Conservation (phyloP, 1,140 invertebrate species). For the Polypedilum pembai region DNA sequence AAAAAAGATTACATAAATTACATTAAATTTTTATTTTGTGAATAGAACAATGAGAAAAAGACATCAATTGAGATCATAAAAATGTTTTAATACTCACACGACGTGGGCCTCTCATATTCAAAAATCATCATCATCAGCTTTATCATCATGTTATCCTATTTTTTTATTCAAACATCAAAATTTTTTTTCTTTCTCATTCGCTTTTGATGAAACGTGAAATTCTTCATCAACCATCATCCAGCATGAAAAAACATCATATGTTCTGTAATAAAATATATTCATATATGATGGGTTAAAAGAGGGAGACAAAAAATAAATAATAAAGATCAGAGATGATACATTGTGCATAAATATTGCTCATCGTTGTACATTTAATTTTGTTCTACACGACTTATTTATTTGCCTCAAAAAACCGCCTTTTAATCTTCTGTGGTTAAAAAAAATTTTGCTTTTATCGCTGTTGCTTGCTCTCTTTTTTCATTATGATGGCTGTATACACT, state of each 20-base stretch:
- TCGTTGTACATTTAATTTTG: constrained; percentile 13
- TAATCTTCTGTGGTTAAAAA: not conserved
- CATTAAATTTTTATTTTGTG: not conserved
- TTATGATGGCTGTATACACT: too few relatives aligned
- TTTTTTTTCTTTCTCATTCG: not conserved
- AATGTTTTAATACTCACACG: not conserved
- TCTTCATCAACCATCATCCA: not conserved
- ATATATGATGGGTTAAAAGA: not conserved
- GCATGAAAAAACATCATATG: not conserved
- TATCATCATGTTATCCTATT: not conserved
- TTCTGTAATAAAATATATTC: not conserved
- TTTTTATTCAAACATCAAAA: not conserved
- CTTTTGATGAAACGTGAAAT: not conserved
- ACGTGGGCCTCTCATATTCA: not conserved
- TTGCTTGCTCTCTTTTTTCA: too few relatives aligned
- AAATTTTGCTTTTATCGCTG: not conserved
- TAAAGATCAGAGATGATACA: constrained; percentile 18
- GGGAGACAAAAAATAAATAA: not conserved
- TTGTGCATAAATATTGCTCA: constrained; percentile 17
- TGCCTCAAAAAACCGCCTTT: not conserved
- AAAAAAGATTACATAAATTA: too few relatives aligned
- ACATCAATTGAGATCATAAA: not conserved
- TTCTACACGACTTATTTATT: constrained; percentile 1
- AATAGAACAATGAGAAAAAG: not conserved
- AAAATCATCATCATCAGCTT: not conserved